Percentiles rank a stretch among this genome's conserved stretches.
These are phyloP conservation scores for Paratilapia polleni DNA, from an alignment of 2,113 vertebrate species.

Conservation along the genomic window DNA sequence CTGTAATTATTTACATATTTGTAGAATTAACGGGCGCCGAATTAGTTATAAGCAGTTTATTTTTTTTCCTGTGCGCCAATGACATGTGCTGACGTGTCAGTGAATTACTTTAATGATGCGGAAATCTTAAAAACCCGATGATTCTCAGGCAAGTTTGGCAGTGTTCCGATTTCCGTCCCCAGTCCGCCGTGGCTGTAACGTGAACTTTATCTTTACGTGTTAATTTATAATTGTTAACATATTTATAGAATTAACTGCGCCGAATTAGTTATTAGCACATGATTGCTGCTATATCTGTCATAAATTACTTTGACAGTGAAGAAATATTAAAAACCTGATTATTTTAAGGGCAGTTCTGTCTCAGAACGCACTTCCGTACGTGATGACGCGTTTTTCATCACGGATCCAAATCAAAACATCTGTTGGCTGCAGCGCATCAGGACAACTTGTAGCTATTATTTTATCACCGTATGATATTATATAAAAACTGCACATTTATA, in stretches of 20 bases:
- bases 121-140: fast-evolving
- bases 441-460: not conserved
- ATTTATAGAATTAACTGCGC: not conserved
- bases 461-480: fast-evolving
- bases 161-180: not conserved
- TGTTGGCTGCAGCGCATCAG: not conserved
- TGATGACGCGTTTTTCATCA: not conserved
- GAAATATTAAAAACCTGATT: not conserved
- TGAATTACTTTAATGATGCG: not conserved
- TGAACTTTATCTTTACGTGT: not conserved
- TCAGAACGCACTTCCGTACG: not conserved
- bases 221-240: fast-evolving
- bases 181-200: fast-evolving
- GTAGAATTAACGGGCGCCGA: not conserved
- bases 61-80: not conserved
- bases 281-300: fast-evolving
- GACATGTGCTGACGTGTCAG: not conserved
- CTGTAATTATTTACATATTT: not conserved
- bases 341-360: not conserved
- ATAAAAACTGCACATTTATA: no score
- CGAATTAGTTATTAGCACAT: not conserved
- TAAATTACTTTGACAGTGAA: not conserved
- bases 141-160: not conserved
- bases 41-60: not conserved
- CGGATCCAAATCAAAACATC: not conserved